These are phyloP conservation scores for Ceryle rudis DNA, from an alignment of 2,797 vertebrate genomes.

Conservation along the genomic window DNA sequence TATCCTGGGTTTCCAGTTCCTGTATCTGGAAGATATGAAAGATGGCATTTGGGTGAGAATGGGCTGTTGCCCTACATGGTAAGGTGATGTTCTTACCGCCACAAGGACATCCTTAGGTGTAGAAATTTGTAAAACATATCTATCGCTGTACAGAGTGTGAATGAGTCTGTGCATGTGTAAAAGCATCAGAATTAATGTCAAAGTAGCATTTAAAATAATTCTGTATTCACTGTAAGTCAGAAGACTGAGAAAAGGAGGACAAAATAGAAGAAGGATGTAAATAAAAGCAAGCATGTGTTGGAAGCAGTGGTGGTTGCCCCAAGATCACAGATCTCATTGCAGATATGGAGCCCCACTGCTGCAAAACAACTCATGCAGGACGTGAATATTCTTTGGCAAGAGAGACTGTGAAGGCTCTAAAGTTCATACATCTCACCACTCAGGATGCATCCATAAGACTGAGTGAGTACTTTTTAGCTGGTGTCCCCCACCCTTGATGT, in stretches of 20 bases:
- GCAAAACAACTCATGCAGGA: background rate
- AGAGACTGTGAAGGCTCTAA: background rate
- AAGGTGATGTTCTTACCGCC: background rate
- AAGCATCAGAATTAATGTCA: background rate
- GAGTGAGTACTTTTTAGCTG: background rate
- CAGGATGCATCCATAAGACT: background rate
- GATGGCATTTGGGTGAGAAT: background rate
- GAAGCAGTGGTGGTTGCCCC: background rate
- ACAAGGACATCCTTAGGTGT: background rate
- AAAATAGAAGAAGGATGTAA: background rate
- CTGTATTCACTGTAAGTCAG: background rate
- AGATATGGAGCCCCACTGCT: background rate
- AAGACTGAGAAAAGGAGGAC: background rate
- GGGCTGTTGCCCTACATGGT: background rate
- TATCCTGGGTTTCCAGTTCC: background rate
- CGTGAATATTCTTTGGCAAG: background rate
- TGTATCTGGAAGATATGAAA: background rate
- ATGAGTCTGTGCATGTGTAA: background rate
- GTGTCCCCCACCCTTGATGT: background rate
- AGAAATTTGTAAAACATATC: background rate
- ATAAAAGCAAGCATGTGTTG: background rate
- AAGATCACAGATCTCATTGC: background rate
- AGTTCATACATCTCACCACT: background rate
- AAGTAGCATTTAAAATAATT: background rate
- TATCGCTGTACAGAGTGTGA: background rate